A percentile compares a stretch with the other conserved stretches of the same genome.
Conservation (phyloP, 1,140 invertebrate genomes). For the Drosophila parabipectinata region DNA sequence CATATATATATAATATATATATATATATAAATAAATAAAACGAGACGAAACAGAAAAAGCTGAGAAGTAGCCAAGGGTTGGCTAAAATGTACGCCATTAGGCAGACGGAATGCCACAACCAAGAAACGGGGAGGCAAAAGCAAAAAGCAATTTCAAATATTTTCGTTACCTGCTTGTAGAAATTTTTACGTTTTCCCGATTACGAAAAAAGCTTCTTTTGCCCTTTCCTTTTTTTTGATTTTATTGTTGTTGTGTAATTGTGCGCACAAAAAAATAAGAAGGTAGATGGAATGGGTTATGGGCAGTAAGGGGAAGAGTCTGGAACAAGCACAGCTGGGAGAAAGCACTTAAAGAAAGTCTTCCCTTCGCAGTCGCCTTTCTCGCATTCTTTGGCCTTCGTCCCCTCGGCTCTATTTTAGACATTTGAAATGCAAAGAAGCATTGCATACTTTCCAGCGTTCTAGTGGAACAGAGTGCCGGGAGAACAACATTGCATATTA, state of each 20-base stretch:
- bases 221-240: conserved; percentile 19
- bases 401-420: conserved; percentile 29
- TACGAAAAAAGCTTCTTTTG: conserved; percentile 52
- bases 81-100: conserved; percentile 76
- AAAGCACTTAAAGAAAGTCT: conserved; percentile 29
- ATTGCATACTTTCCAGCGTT: conserved; percentile 35
- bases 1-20: conserved; percentile 2
- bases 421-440: conserved; percentile 58
- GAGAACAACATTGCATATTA: conserved; percentile 33
- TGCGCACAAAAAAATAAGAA: conserved; percentile 55
- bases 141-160: conserved; percentile 81
- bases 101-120: conserved; percentile 69
- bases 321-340: conserved; percentile 8
- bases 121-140: conserved; percentile 52
- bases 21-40: conserved; percentile 37
- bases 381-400: neutral
- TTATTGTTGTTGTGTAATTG: conserved; percentile 76
- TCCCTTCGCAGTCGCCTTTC: no score
- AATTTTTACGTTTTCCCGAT: conserved; percentile 81
- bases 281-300: conserved; percentile 62
- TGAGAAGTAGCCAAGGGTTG: conserved; percentile 46
- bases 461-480: conserved; percentile 15
- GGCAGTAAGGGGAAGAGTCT: conserved; percentile 6
- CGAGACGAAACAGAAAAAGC: conserved; percentile 38
- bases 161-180: conserved; percentile 77